phyloP scores from a whole-genome alignment of 2,888 invertebrate genomes.

The Eupithecia abbreviata region DNA sequence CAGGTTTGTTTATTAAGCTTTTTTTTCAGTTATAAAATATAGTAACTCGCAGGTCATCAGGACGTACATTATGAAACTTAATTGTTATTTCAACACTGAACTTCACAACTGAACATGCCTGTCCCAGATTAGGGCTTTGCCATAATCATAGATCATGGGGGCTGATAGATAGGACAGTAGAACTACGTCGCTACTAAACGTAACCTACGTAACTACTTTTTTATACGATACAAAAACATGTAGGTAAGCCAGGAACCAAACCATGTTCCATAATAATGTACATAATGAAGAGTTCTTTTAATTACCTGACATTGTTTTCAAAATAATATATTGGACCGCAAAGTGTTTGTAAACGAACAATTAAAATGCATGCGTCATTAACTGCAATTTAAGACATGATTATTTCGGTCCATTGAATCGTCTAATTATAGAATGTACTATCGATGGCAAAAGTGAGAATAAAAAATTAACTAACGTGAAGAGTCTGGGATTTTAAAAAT shows the following conservation, averaged over 20 bases:
- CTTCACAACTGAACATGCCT: too few relatives aligned
- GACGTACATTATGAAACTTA: too few relatives aligned
- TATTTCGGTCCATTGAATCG: conserved; percentile 38
- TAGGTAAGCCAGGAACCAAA: too few relatives aligned
- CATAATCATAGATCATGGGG: too few relatives aligned
- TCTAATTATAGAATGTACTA: conserved; percentile 33
- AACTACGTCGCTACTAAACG: too few relatives aligned
- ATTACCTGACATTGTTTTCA: conserved; percentile 8
- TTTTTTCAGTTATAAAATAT: too few relatives aligned
- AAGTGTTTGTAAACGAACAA: conserved; percentile 25
- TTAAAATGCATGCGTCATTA: conserved; percentile 36
- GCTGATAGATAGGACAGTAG: too few relatives aligned
- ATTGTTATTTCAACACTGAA: too few relatives aligned
- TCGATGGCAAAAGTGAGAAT: conserved; percentile 8
- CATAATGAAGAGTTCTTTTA: background rate
- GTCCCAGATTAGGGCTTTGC: too few relatives aligned
- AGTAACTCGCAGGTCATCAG: too few relatives aligned
- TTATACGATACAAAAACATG: background rate
- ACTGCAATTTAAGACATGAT: conserved; percentile 38
- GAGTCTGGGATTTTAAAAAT: background rate
- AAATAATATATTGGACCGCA: background rate
- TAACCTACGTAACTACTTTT: too few relatives aligned
- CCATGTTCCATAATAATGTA: background rate
- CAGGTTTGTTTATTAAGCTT: too few relatives aligned
- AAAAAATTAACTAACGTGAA: background rate